Evolutionary conservation across 1,140 invertebrate genomes (phyloP).

Genomic region (Schlechtendalia chinensis): DNA sequence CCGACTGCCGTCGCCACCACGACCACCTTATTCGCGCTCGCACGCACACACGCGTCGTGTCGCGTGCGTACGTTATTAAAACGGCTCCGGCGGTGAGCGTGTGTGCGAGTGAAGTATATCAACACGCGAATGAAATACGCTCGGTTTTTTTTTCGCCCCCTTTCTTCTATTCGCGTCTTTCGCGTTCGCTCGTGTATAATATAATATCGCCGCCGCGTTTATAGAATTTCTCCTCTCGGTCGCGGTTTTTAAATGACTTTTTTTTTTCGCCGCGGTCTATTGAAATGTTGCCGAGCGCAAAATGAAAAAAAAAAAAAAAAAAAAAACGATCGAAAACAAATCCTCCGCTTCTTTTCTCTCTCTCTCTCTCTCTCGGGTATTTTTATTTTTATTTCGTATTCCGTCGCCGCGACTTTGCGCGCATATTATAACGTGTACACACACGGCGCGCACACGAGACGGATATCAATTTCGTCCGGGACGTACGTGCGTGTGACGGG

Average conservation of each 20-base stretch:
- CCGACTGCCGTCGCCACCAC: background rate
- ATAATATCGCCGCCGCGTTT: background rate
- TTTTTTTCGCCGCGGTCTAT: slow-evolving; percentile 39
- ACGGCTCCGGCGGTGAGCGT: background rate
- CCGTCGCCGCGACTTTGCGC: background rate
- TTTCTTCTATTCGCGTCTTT: background rate
- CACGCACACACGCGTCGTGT: slow-evolving; percentile 17
- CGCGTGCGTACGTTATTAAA: slow-evolving; percentile 40
- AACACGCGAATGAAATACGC: slow-evolving; percentile 38
- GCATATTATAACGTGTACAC: background rate
- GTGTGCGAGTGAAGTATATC: background rate
- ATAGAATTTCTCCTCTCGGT: slow-evolving; percentile 38
- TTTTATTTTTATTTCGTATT: background rate
- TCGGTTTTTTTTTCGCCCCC: background rate
- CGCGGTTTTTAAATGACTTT: slow-evolving; percentile 46
- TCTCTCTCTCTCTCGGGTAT: background rate
- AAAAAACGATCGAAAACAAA: slow-evolving; percentile 45
- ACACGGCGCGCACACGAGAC: background rate
- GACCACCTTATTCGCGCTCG: slow-evolving; percentile 6
- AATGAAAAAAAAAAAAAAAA: background rate
- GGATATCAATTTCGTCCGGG: slow-evolving; percentile 5
- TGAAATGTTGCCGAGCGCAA: slow-evolving; percentile 28
- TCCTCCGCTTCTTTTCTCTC: background rate
- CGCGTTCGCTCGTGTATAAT: background rate
- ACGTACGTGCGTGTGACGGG: slow-evolving; percentile 13